phyloP scores from a whole-genome alignment of 2,888 invertebrate species.

The Drosophila kambysellisi region DNA sequence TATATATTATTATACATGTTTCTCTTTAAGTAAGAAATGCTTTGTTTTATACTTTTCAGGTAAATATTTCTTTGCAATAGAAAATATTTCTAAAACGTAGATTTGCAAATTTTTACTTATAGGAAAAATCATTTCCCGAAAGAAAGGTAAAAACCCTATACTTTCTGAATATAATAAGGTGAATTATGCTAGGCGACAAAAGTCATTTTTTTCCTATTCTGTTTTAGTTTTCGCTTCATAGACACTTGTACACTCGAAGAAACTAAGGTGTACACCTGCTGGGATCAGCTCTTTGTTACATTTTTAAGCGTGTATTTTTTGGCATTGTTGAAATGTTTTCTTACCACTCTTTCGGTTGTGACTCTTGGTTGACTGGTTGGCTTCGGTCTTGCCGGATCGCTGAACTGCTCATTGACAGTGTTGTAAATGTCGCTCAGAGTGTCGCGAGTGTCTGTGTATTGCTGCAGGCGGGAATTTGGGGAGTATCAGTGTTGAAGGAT shows the following conservation, averaged over 20 bases:
- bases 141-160: background rate
- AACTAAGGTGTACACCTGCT: background rate
- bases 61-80: no score
- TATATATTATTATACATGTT: background rate
- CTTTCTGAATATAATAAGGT: background rate
- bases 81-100: no score
- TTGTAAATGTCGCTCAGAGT: slow-evolving; percentile 83
- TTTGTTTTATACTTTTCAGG: no score
- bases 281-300: background rate
- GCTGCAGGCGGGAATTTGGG: slow-evolving; percentile 61
- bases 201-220: background rate
- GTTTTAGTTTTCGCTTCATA: background rate
- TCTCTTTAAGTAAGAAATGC: no score
- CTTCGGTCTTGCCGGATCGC: slow-evolving; percentile 81
- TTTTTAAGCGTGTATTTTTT: background rate
- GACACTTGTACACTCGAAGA: background rate
- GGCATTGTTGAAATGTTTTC: background rate
- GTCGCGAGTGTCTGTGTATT: slow-evolving; percentile 83
- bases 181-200: background rate
- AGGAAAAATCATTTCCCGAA: background rate
- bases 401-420: slow-evolving; percentile 82
- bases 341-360: slow-evolving; percentile 70
- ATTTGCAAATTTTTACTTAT: no score
- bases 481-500: background rate
- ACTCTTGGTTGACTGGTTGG: slow-evolving; percentile 62